These are phyloP conservation scores for Centroberyx gerrardi DNA, from an alignment of 2,797 vertebrate species.

Conservation along the genomic window DNA sequence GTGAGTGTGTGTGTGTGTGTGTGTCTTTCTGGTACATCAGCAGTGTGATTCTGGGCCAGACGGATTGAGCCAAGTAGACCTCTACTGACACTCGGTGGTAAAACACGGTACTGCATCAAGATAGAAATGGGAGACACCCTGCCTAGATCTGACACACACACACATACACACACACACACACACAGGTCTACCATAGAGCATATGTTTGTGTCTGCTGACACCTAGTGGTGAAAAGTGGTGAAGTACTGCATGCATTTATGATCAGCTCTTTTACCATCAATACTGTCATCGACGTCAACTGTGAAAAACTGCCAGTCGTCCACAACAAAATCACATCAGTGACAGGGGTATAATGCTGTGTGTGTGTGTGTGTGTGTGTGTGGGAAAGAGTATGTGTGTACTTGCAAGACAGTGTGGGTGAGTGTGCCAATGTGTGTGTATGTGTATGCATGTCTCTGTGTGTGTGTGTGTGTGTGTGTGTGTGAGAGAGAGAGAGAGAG, in stretches of 20 bases:
- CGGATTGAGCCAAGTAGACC: neutral
- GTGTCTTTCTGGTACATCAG: too few species aligned
- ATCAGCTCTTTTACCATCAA: neutral
- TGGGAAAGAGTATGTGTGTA: constrained; percentile 20
- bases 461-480: constrained; percentile 5
- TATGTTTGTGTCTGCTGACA: constrained; percentile 38
- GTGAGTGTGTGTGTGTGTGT: too few species aligned
- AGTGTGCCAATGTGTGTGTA: constrained; percentile 7
- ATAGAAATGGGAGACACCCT: neutral
- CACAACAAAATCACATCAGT: neutral
- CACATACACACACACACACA: too few species aligned
- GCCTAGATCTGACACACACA: neutral
- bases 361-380: neutral
- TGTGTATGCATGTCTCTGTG: neutral
- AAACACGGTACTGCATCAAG: constrained; percentile 17
- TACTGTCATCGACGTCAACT: too few species aligned
- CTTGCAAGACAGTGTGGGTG: too few species aligned
- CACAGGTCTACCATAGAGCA: neutral
- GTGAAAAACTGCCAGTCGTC: too few species aligned
- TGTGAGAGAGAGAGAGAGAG: neutral
- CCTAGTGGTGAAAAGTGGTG: constrained; percentile 15
- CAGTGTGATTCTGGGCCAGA: too few species aligned
- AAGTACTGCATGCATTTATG: neutral
- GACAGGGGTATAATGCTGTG: too few species aligned
- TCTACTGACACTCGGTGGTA: constrained; percentile 54